Conservation (phyloP, 2,888 invertebrate species). For the Eurois occulta region DNA sequence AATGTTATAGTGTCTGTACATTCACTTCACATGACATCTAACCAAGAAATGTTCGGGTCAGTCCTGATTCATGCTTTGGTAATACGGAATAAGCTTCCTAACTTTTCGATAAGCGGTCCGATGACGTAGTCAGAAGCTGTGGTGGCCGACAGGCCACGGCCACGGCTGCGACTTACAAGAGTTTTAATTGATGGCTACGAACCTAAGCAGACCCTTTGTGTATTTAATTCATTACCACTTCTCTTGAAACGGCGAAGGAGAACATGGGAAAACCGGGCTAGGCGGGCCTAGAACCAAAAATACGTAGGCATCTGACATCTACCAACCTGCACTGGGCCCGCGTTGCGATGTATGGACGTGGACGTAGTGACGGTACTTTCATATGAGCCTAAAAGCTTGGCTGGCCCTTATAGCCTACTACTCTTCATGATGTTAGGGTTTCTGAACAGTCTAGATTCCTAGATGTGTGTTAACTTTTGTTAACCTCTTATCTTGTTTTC, state of each 20-base stretch:
- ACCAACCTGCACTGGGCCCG: neutral
- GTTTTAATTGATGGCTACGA: neutral
- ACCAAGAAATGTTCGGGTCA: conserved; percentile 6
- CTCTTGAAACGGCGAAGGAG: neutral
- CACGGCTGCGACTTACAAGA: neutral
- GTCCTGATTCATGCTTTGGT: neutral
- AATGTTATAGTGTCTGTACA: neutral
- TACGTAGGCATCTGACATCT: neutral
- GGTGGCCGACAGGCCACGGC: neutral
- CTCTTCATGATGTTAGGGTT: too few relatives aligned
- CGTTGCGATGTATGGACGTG: neutral
- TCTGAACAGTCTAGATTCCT: too few relatives aligned
- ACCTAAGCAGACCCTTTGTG: neutral
- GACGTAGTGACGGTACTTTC: too few relatives aligned
- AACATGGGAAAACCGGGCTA: neutral
- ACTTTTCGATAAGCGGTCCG: neutral
- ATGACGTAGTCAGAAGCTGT: neutral
- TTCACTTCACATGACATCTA: conserved; percentile 22
- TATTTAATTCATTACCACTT: neutral
- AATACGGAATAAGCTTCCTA: neutral
- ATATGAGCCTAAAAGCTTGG: too few relatives aligned
- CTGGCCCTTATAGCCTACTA: too few relatives aligned
- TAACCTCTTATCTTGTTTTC: too few relatives aligned
- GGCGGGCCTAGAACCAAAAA: neutral
- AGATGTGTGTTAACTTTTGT: too few relatives aligned